Conservation (phyloP, 2,888 invertebrate species). For the Sinotaia quadrata region DNA sequence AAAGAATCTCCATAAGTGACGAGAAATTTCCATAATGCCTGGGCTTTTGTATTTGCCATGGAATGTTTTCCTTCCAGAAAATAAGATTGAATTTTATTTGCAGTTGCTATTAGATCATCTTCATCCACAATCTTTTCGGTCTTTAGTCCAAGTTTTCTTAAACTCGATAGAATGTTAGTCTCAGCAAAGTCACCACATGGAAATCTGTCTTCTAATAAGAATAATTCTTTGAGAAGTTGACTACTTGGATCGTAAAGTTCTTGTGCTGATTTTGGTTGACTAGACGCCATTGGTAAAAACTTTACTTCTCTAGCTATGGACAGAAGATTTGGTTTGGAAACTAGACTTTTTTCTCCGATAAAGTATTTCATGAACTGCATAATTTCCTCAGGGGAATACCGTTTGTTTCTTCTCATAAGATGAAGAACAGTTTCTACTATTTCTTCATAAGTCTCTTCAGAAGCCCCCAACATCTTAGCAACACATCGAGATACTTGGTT, state of each 20-base stretch:
- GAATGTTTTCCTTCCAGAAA: background rate
- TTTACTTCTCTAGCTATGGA: slow-evolving; percentile 7
- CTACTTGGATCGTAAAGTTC: slow-evolving; percentile 49
- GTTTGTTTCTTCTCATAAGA: background rate
- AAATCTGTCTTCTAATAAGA: slow-evolving; percentile 49
- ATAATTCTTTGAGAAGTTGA: slow-evolving; percentile 40
- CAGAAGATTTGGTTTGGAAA: background rate
- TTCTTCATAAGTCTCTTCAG: slow-evolving; percentile 2
- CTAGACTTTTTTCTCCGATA: background rate
- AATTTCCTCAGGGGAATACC: background rate
- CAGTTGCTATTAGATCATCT: slow-evolving; percentile 43
- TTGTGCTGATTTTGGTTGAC: slow-evolving; percentile 21
- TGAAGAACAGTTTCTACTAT: slow-evolving; percentile 16
- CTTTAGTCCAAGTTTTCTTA: slow-evolving; percentile 50
- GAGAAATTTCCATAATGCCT: background rate
- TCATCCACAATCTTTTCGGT: slow-evolving; percentile 40
- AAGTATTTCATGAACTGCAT: slow-evolving; percentile 31
- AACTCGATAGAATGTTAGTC: slow-evolving; percentile 38
- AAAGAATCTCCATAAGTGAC: background rate
- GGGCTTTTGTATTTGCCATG: background rate
- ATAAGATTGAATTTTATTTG: slow-evolving; percentile 17
- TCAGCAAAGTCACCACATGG: slow-evolving; percentile 40
- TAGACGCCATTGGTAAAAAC: slow-evolving; percentile 17
- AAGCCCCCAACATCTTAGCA: slow-evolving; percentile 24
- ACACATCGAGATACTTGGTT: background rate